Base-by-base conservation (phyloP, 2,888 invertebrate species). In the Incurvaria masculella region DNA sequence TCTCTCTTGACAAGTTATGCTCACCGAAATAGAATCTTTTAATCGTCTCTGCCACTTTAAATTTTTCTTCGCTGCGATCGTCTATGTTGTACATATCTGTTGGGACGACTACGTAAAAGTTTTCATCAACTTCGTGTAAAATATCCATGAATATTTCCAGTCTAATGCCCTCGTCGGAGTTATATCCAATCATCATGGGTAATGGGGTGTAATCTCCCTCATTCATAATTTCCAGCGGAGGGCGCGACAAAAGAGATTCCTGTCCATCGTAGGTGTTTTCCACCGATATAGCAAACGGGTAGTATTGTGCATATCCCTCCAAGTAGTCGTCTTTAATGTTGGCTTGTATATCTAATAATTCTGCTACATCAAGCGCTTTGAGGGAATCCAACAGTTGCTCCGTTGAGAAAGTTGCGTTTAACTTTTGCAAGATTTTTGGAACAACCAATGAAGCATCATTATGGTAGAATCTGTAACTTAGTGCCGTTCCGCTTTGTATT, bases 51-150 rank as follows among this genome's bases (percentile, higher is more conserved):
- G 47, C 47, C 2, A 46, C 47, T 17, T 23, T 21, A 18, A 49
- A 45, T 33, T 51, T 51, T 16, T 46, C 45, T 17, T 19, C 17
- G 19, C 47, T 45, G 26, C 23, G 23, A n/a, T 51, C 51, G 42
- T 49, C 45, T 3, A 49, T 45, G n/a, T 40, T 23, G 33, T 17
- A 49, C 16, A 51, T 26, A 47, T 51, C 49, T 14, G 47, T 42
- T 16, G 51, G 51, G 8, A 51, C 49, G 6, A 49, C 47, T 23
- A 45, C 49, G 40, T 53, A 41, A 45, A 52, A 52, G 47, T 49
- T 49, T 16, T 48, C 33, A 26, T 51, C 50, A 10, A 47, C 43
- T 45, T 50, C 44, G 23, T 47, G 45, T 2, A 49, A 17, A 21
- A 45, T 21, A 43, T 45, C 48, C 42, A 47, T 51, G 17, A 11